These are phyloP conservation scores for Polydesmus complanatus DNA, from an alignment of 2,888 invertebrate genomes.

Conservation along the genomic window DNA sequence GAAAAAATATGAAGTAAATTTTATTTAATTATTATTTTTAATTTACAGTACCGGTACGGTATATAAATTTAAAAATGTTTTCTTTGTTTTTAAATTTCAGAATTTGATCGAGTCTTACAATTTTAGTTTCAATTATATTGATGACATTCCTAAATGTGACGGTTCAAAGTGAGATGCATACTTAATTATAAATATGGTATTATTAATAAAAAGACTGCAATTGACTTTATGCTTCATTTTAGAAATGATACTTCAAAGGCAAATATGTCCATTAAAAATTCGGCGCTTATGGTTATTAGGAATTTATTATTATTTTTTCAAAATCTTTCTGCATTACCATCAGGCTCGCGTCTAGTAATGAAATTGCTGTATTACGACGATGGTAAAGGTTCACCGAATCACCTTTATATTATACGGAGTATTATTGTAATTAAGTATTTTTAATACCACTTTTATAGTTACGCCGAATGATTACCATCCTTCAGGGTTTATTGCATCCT, in stretches of 20 bases:
- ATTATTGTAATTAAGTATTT: too few relatives aligned
- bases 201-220: too few relatives aligned
- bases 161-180: conserved; percentile 9
- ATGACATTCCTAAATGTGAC: conserved; percentile 28
- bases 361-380: conserved; percentile 35
- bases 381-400: conserved; percentile 17
- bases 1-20: not conserved
- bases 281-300: conserved; percentile 31
- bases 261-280: conserved; percentile 27
- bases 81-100: too few relatives aligned
- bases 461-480: not conserved
- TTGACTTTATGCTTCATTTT: not conserved
- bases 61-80: too few relatives aligned
- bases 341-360: conserved; percentile 33
- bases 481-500: not conserved
- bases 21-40: not conserved
- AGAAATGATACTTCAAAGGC: not conserved
- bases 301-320: conserved; percentile 33
- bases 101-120: conserved; percentile 26
- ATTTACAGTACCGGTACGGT: too few relatives aligned
- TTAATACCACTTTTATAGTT: too few relatives aligned
- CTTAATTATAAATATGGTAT: not conserved
- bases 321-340: conserved; percentile 31
- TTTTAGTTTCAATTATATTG: conserved; percentile 32
- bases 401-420: too few relatives aligned